Evolutionary conservation across 2,888 invertebrate species (phyloP).

Genomic region (Ecliptopera silaceata): DNA sequence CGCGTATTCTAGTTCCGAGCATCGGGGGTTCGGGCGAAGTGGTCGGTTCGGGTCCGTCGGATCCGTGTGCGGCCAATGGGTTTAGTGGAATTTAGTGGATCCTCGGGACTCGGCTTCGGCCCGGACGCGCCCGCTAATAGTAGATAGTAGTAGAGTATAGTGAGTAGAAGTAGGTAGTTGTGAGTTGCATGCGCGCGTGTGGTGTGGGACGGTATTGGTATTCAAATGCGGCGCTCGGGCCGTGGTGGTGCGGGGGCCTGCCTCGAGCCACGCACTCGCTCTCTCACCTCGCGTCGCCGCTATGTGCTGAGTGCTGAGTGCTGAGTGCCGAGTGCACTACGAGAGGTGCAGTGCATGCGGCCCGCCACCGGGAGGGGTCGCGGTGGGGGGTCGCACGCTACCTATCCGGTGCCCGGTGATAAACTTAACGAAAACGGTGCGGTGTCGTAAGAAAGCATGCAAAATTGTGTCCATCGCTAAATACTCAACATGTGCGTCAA

Average conservation of each 20-base stretch:
- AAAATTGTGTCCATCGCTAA: conserved; percentile 82
- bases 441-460: conserved; percentile 82
- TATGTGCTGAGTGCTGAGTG: conserved; percentile 73
- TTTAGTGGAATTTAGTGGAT: conserved; percentile 62
- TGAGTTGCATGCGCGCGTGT: conserved; percentile 83
- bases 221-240: conserved; percentile 87
- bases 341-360: conserved; percentile 71
- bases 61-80: conserved; percentile 60
- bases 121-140: conserved; percentile 77
- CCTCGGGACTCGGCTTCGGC: conserved; percentile 73
- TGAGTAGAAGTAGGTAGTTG: conserved; percentile 80
- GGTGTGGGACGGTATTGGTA: conserved; percentile 86
- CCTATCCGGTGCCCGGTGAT: conserved; percentile 81
- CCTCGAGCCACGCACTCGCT: conserved; percentile 73
- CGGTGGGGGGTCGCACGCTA: conserved; percentile 59
- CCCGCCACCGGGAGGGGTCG: conserved; percentile 48
- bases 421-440: conserved; percentile 80
- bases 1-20: conserved; percentile 80
- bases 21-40: conserved; percentile 72
- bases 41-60: conserved; percentile 67
- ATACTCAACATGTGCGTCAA: conserved; percentile 84
- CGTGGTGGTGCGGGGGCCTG: conserved; percentile 59
- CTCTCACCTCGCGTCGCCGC: conserved; percentile 82
- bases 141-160: conserved; percentile 74
- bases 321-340: conserved; percentile 80